Evolutionary conservation across 2,797 vertebrate species (phyloP).

Genomic region (Iguana delicatissima): DNA sequence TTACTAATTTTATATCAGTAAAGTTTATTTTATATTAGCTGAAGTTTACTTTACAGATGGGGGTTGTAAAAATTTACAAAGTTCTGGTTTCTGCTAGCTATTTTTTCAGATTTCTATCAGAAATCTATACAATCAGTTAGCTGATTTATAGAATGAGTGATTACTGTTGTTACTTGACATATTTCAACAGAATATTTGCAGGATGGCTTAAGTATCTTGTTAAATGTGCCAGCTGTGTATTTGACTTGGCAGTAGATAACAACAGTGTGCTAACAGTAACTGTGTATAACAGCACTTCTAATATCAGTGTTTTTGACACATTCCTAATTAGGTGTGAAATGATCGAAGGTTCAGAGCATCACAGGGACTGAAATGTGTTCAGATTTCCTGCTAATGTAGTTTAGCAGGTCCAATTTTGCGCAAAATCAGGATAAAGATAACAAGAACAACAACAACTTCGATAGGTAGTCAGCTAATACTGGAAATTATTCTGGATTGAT

Average conservation of each 20-base stretch:
- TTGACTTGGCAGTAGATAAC: conserved; percentile 20
- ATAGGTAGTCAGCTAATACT: background rate
- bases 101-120: background rate
- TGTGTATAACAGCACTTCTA: background rate
- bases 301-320: conserved; percentile 20
- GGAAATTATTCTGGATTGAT: conserved; percentile 11
- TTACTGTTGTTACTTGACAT: background rate
- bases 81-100: background rate
- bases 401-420: background rate
- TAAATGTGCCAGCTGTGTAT: background rate
- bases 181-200: conserved; percentile 3
- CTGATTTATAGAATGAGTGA: background rate
- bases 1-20: background rate
- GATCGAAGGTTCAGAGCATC: conserved; percentile 11
- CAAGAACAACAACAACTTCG: no score
- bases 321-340: conserved; percentile 42
- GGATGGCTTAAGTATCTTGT: background rate
- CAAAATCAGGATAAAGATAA: no score
- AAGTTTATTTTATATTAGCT: background rate
- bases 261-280: conserved; percentile 15
- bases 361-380: conserved; percentile 9
- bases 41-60: background rate
- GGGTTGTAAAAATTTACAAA: background rate
- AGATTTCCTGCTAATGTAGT: background rate
- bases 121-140: background rate